phyloP scores from a whole-genome alignment of 2,113 vertebrate genomes.

The Morone saxatilis region DNA sequence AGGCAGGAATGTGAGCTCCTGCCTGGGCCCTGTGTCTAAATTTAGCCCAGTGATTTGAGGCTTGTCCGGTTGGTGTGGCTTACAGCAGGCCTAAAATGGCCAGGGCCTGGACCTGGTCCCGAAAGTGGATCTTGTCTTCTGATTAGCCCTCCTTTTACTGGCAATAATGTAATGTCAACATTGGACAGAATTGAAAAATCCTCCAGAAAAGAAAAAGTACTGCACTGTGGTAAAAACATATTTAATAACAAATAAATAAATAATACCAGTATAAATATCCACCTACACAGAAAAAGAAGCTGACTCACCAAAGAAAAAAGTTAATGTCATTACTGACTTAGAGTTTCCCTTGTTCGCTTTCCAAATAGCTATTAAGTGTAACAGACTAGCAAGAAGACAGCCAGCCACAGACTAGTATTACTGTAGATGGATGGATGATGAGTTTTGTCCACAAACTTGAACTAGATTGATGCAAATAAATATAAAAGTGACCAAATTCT shows the following conservation, averaged over 20 bases:
- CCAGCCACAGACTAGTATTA: background rate
- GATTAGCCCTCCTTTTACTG: conserved; percentile 27
- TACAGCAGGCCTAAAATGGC: conserved; percentile 80
- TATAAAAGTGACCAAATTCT: background rate
- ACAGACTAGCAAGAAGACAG: background rate
- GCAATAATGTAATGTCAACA: conserved; percentile 7
- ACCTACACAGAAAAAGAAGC: background rate
- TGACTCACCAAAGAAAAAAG: background rate
- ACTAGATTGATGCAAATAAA: background rate
- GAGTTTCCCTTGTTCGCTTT: background rate
- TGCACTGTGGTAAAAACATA: background rate
- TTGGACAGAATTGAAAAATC: background rate
- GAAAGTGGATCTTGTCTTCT: conserved; percentile 61
- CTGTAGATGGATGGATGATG: background rate
- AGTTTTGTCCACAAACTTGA: background rate
- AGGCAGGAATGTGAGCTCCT: conserved; percentile 72
- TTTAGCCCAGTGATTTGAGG: conserved; percentile 77
- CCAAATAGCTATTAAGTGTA: background rate
- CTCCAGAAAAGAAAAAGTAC: background rate
- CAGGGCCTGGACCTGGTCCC: conserved; percentile 48
- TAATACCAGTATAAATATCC: background rate
- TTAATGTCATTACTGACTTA: background rate
- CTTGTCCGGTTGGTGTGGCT: conserved; percentile 71
- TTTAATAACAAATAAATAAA: background rate
- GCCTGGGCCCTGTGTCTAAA: conserved; percentile 67